Evolutionary conservation across 2,797 vertebrate genomes (phyloP).

Genomic region (Glyptemys insculpta): DNA sequence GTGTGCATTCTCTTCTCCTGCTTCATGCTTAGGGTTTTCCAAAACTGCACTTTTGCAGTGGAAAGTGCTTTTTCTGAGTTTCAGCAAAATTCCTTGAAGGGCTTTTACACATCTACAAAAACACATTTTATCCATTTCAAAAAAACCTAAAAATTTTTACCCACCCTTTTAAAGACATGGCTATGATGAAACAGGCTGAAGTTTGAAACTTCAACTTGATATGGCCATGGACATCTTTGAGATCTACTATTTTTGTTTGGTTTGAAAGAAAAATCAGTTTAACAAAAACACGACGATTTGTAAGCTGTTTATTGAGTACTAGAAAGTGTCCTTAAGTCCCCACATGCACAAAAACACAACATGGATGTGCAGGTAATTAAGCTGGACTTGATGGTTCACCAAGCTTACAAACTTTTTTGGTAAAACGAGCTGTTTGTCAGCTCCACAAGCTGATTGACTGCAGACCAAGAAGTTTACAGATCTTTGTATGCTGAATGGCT

Average conservation of each 20-base stretch:
- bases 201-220: background rate
- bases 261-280: background rate
- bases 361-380: background rate
- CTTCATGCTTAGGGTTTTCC: background rate
- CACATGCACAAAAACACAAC: background rate
- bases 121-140: background rate
- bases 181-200: background rate
- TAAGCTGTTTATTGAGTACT: background rate
- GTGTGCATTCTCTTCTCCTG: accelerated
- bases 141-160: background rate
- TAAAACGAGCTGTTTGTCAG: background rate
- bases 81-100: background rate
- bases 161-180: background rate
- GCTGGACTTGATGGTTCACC: background rate
- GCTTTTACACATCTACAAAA: background rate
- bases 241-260: background rate
- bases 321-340: background rate
- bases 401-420: background rate
- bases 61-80: background rate
- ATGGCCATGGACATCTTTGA: background rate
- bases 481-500: background rate
- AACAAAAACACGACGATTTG: background rate
- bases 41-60: background rate
- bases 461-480: background rate
- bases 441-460: background rate